Evolutionary conservation across 2,113 vertebrate genomes (phyloP).

Genomic region (Paedocypris sp.): DNA sequence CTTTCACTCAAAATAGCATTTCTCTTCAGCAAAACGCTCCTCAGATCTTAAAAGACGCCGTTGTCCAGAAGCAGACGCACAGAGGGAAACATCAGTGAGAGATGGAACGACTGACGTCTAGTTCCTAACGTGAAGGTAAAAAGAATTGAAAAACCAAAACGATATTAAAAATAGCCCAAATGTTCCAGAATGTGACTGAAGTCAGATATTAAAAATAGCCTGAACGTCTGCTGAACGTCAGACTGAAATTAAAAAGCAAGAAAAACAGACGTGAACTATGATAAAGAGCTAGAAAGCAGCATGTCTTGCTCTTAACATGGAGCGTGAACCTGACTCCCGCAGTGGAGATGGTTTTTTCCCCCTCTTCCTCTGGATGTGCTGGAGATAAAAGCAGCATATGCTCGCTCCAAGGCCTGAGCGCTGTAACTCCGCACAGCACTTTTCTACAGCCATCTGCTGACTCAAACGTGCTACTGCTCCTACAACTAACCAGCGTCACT

Average conservation of each 20-base stretch:
- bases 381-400: conserved; percentile 71
- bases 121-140: neutral
- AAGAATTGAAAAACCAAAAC: neutral
- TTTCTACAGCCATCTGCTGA: conserved; percentile 83
- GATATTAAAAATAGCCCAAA: neutral
- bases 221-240: no score
- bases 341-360: neutral
- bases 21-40: neutral
- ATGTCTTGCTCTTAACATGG: neutral
- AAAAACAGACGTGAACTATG: neutral
- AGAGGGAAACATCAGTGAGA: neutral
- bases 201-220: no score
- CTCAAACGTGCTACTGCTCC: conserved; percentile 57
- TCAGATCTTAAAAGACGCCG: neutral
- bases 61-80: neutral
- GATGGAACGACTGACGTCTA: conserved; percentile 1
- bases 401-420: conserved; percentile 68
- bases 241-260: no score
- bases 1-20: neutral
- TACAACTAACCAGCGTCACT: neutral
- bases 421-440: conserved; percentile 42
- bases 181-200: no score
- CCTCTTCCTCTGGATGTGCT: conserved; percentile 57
- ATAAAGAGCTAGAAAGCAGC: conserved; percentile 3
- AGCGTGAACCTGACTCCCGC: conserved; percentile 15